These are phyloP conservation scores for Anastrepha ludens DNA, from an alignment of 1,140 invertebrate species.

Conservation along the genomic window DNA sequence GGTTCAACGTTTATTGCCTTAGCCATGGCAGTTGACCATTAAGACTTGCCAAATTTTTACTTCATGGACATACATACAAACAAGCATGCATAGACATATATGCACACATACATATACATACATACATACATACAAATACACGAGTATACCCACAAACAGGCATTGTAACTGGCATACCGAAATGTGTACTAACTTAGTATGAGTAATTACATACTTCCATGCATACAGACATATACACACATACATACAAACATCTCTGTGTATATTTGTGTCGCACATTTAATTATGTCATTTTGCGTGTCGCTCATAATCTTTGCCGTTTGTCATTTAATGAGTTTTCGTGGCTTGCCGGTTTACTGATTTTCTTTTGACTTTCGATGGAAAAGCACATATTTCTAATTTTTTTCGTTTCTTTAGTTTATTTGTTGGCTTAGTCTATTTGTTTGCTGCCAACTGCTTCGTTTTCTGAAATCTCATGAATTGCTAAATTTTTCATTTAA, in stretches of 20 bases:
- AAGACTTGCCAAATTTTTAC: conserved; percentile 46
- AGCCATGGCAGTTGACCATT: conserved; percentile 39
- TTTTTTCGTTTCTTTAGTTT: background rate
- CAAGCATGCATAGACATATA: background rate
- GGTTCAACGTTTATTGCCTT: conserved; percentile 32
- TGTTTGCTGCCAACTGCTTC: too few species aligned
- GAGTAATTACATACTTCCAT: background rate
- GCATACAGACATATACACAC: background rate
- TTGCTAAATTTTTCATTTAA: conserved; percentile 28
- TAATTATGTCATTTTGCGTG: conserved; percentile 39
- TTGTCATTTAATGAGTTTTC: background rate
- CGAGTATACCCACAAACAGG: too few species aligned
- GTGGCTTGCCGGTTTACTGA: background rate
- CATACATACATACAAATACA: background rate
- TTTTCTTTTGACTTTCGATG: background rate
- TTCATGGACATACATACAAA: background rate
- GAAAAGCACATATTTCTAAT: background rate
- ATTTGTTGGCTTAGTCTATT: background rate
- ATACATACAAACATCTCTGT: too few species aligned
- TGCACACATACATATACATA: background rate
- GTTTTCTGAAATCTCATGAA: background rate
- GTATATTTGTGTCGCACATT: conserved; percentile 15
- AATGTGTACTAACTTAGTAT: too few species aligned
- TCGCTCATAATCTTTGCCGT: background rate
- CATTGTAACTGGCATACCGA: too few species aligned